Evolutionary conservation across 2,888 invertebrate genomes (phyloP), one percentile per base, ranked within the genome.

Genomic region (Calameuta idolon): DNA sequence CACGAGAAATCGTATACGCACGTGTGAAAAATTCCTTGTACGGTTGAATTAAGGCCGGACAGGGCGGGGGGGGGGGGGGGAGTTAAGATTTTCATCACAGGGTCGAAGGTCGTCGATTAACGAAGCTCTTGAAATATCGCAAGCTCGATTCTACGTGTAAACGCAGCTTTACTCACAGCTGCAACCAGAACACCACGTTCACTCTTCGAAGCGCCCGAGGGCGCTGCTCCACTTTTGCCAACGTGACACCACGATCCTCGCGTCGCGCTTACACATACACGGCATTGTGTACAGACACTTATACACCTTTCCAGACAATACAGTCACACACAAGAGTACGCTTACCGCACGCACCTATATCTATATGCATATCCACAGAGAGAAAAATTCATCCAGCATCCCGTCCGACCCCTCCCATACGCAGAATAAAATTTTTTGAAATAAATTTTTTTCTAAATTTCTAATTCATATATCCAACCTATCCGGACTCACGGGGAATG

Each of bases 211-310:
- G 79, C 79, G 85, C 85, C 86, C 78, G 83, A 87, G 86, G 86
- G 86, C 81, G 84, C 82, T 85, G 87, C 84, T 86, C 87, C 82
- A 88, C 87, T 87, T 88, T 87, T 86, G 81, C 83, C 79, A 37
- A 79, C 79, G 81, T 82, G 80, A 82, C 80, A 80, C 80, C 79
- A 81, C 79, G 80, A 76, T 81, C 78, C 78, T 81, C 81, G 78
- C 82, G 76, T 76, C 73, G 75, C 76, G 75, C 78, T 78, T 69
- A 76, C 80, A 78, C 76, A 55, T 78, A 79, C 71, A 77, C 76
- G 55, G 77, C 11, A 71, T 30, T 33, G 71, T 34, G 34, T 0
- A 77, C 74, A 73, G 55, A 34, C 35, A 55, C 74, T 34, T 30
- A 34, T 35, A 69, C 55, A 34, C 23, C 55, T 55, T 55, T 55